A percentile compares a stretch with the other conserved stretches of the same genome.
Conservation (phyloP, 37 sponge, comb jelly and placozoan genomes). For the Mnemiopsis leidyi region DNA sequence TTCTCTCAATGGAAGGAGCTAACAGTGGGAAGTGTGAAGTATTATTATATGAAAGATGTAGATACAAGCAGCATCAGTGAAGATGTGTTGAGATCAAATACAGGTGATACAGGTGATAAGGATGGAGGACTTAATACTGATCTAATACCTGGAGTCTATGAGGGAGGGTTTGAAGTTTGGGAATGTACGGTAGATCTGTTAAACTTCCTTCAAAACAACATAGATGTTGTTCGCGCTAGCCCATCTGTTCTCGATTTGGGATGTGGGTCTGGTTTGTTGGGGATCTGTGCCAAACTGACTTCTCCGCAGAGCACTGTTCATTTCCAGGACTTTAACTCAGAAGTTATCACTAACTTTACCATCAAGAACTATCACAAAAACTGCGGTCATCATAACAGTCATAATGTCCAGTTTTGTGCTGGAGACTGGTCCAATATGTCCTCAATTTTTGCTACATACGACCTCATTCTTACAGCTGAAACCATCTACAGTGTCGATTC, state of each 20-base stretch:
- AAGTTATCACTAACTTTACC: constrained; percentile 80
- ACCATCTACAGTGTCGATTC: constrained; percentile 80
- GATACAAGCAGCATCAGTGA: not conserved
- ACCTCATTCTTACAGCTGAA: constrained; percentile 91
- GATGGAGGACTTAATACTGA: too few relatives aligned
- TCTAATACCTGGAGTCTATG: constrained; percentile 83
- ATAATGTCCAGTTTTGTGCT: constrained; percentile 4
- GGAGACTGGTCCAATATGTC: constrained; percentile 53
- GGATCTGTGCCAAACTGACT: constrained; percentile 69
- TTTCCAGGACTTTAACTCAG: constrained; percentile 93
- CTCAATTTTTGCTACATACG: constrained; percentile 59
- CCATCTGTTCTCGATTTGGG: constrained; percentile 84
- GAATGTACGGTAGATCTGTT: constrained; percentile 88
- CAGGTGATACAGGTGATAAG: too few relatives aligned
- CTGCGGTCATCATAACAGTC: not conserved
- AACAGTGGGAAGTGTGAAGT: not conserved
- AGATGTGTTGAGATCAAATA: not conserved
- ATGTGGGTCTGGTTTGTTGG: constrained; percentile 90
- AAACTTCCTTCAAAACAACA: constrained; percentile 61
- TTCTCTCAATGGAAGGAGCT: not conserved
- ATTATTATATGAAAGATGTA: not conserved
- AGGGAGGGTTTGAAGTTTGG: constrained; percentile 96
- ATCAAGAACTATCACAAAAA: constrained; percentile 73
- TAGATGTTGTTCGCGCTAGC: not conserved
- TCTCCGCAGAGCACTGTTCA: constrained; percentile 19